Evolutionary conservation across 2,888 invertebrate species (phyloP), one percentile per base, ranked within the genome.

Genomic region (Drepanosiphum platanoidis): DNA sequence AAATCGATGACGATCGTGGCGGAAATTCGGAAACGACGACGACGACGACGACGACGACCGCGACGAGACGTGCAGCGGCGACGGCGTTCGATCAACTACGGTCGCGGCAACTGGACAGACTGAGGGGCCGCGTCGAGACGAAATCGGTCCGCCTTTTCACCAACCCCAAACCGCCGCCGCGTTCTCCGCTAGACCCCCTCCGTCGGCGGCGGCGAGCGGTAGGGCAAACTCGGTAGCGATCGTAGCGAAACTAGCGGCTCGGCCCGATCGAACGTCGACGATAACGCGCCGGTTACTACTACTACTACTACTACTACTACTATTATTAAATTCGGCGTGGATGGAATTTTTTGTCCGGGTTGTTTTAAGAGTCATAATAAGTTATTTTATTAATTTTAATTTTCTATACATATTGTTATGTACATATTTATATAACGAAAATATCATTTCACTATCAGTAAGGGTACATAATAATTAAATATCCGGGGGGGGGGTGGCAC

Each of bases 91-190:
- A 34, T 27, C 30, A 22, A 84, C 75, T 34, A 39, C 42, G 36
- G 83, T 34, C 66, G 74, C 22, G 42, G 64, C 72, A 64, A 82
- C 82, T 46, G 52, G 74, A 84, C 46, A 52, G 52, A 84, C 75
- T 68, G 84, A 84, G 75, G 84, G 84, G 84, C 75, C 84, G 75
- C 75, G 84, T 36, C 74, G 84, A 66, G 64, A 36, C 52, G 68
- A 77, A 84, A 68, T 84, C 68, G 84, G 84, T 84, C 84, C 84
- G 84, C 84, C 84, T 84, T 84, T 84, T 84, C 84, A 84, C 84
- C 84, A 84, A 77, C 84, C 84, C 84, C 52, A 66, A 84, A 84
- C 75, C 84, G 36, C 75, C 36, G 84, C 42, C n/a, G 75, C 46
- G 58, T 30, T 18, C 64, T 4, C 52, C 46, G 34, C 13, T 34